Base-by-base conservation (phyloP, 2,113 vertebrate species). In the Picathartes gymnocephalus region DNA sequence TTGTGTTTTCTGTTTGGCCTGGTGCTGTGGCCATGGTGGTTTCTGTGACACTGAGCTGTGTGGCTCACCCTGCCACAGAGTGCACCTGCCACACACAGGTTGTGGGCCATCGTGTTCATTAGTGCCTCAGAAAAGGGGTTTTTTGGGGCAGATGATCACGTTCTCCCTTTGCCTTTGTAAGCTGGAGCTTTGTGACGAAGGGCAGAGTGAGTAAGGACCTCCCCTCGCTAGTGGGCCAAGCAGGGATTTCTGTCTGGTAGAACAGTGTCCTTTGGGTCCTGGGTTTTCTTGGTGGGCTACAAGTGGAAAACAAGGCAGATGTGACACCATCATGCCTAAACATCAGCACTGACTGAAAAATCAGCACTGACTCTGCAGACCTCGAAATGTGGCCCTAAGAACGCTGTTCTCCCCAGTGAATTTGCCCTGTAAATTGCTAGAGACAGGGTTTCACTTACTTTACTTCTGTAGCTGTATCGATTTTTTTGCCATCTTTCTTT, bases 391-490 rank as follows among this genome's bases (percentile, higher is more conserved):
- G 22, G 6, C 53, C 65, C 30, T 64, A 27, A 81, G 39, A 83
- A 58, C 3, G 8, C 60, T 88, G 51, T 44, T 93, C 42, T 93
- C 40, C 22, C 78, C 31, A 37, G 37, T 77, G 92, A 69, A 65
- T 95, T 96, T 81, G 33, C 42, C 13, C 33, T 78, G 54, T 90
- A 96, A 97, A 97, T 97, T 96, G 90, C 91, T 76, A 50, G 37
- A 90, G 81, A 92, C 4, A 14, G n/a, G 37, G 50, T 83, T 95
- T 96, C 86, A 76, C 66, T 95, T 88, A 95, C 72, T 97, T 95
- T 97, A 58, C 45, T 72, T 95, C 65, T 94, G 70, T 91, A 93
- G 81, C 16, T 69, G 13, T 95, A 98, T 97, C 95, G 97, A 97
- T 96, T 81, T 69, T 7, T 84, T 56, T 6, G 24, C 56, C 22